These are phyloP conservation scores for Timema podura DNA, from an alignment of 2,888 invertebrate species.

Conservation along the genomic window DNA sequence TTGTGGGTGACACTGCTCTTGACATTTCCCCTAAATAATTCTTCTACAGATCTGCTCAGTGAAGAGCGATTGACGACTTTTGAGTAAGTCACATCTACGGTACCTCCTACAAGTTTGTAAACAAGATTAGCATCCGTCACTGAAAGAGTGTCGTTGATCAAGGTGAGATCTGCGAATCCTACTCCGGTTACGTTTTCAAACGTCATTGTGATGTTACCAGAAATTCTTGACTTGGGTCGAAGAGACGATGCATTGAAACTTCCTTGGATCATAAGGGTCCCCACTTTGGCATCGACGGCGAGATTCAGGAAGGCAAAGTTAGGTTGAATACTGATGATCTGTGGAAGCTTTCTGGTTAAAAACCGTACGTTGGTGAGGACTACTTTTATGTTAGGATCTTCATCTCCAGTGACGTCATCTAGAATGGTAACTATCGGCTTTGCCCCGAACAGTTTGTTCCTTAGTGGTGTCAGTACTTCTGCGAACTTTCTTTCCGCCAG, in stretches of 20 bases:
- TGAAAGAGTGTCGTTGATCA: background rate
- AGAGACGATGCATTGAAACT: background rate
- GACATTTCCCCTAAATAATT: background rate
- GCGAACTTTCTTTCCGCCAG: conserved; percentile 5
- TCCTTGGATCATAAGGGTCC: background rate
- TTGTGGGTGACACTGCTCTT: background rate
- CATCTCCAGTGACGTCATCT: background rate
- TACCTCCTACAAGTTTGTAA: background rate
- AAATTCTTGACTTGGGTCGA: background rate
- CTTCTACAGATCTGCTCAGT: background rate
- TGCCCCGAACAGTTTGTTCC: no score
- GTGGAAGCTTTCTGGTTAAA: background rate
- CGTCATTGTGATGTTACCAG: background rate
- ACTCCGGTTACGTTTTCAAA: background rate
- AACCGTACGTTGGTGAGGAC: background rate
- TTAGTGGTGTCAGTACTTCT: background rate
- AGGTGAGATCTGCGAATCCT: background rate
- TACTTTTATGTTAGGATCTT: background rate
- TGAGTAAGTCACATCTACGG: background rate
- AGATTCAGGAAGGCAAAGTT: background rate
- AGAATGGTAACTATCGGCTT: background rate
- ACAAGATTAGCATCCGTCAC: background rate
- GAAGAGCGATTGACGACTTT: background rate
- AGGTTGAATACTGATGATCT: background rate
- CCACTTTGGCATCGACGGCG: background rate